These are phyloP conservation scores for Therioaphis trifolii DNA, from an alignment of 2,888 invertebrate genomes.

Conservation along the genomic window DNA sequence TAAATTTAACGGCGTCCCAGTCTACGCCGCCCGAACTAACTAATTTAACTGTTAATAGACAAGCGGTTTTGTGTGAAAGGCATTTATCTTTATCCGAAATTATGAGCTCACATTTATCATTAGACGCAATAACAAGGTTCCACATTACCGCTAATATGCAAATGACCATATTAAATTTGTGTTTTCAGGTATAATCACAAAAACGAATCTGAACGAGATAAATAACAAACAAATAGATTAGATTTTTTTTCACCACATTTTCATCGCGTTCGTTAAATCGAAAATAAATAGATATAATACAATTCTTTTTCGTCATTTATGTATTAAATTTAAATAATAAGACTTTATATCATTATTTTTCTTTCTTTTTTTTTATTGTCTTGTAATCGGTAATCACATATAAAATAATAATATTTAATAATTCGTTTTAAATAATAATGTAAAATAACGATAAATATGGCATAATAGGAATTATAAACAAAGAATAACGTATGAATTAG, in stretches of 20 bases:
- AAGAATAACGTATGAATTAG: too few species aligned
- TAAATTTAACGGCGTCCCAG: conserved; percentile 37
- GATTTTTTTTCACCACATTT: neutral
- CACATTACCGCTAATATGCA: neutral
- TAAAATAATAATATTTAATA: too few species aligned
- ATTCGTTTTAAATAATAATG: too few species aligned
- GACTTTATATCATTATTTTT: too few species aligned
- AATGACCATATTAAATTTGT: neutral
- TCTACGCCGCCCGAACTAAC: conserved; percentile 23
- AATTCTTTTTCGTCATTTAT: neutral
- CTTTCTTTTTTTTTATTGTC: too few species aligned
- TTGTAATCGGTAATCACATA: too few species aligned
- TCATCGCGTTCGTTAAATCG: neutral
- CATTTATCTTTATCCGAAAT: conserved; percentile 50
- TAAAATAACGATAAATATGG: too few species aligned
- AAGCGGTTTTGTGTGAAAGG: conserved; percentile 35
- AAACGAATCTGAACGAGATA: neutral
- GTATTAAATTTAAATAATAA: neutral
- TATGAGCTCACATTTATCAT: conserved; percentile 51
- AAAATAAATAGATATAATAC: too few species aligned
- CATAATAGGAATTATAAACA: too few species aligned
- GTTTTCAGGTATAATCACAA: neutral
- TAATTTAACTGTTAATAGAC: conserved; percentile 52
- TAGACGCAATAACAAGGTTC: conserved; percentile 1
- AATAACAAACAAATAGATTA: too few species aligned